Evolutionary conservation across 2,797 vertebrate species (phyloP).

Genomic region (Dromococcyx pavoninus): DNA sequence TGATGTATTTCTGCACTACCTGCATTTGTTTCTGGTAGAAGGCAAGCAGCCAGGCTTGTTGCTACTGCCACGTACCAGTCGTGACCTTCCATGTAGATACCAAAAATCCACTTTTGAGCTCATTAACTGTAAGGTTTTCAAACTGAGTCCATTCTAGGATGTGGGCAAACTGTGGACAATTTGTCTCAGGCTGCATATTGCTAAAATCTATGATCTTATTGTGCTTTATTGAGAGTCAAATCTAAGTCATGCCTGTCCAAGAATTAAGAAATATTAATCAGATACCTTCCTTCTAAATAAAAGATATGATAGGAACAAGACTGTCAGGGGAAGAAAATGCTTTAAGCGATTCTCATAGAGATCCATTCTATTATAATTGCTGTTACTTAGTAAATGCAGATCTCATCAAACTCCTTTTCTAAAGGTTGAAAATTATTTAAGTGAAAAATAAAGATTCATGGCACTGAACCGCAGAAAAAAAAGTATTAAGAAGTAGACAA

Average conservation of each 20-base stretch:
- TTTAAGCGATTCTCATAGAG: neutral
- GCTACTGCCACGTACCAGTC: accelerated
- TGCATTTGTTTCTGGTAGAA: neutral
- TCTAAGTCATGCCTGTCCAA: neutral
- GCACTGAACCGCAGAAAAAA: neutral
- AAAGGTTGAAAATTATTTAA: neutral
- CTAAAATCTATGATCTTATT: neutral
- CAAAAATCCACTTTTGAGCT: neutral
- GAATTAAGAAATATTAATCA: neutral
- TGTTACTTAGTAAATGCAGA: neutral
- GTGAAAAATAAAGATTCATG: neutral
- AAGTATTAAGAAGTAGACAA: neutral
- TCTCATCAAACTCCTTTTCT: neutral
- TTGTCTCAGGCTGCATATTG: neutral
- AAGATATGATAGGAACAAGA: neutral
- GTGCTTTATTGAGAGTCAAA: neutral
- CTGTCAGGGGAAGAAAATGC: neutral
- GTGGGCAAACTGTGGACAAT: neutral
- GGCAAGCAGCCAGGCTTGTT: neutral
- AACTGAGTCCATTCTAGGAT: neutral
- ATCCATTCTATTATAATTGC: neutral
- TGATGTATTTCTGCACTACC: neutral
- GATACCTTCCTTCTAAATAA: neutral
- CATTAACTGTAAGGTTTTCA: neutral
- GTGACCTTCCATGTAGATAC: neutral